Evolutionary conservation across 2,888 invertebrate species (phyloP), one percentile per base, ranked within the genome.

Genomic region (Synanthedon vespiformis): DNA sequence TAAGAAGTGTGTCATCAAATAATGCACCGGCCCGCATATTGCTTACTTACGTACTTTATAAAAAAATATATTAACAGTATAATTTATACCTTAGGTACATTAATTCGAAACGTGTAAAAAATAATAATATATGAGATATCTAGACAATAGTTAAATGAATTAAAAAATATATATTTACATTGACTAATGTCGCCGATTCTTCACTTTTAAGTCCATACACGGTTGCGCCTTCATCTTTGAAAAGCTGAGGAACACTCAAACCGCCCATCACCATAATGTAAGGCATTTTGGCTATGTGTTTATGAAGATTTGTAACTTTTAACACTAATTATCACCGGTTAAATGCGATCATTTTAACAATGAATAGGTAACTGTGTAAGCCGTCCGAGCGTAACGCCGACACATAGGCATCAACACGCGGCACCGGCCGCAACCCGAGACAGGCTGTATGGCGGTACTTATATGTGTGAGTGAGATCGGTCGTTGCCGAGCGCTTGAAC

Each of bases 191-290:
- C 2, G 65, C 69, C 40, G 87, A 72, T 70, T 88, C 88, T 48
- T 87, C 85, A 56, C 82, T 81, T 61, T 87, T 86, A 52, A 88
- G 72, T 55, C 88, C 88, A 58, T 84, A 86, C 50, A 88, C 85
- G 34, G 85, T 80, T 14, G 83, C 83, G 50, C 85, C 83, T 58
- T 87, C 87, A 61, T 84, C 85, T 62, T 83, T 86, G 4, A 82
- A 82, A 3, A 88, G 74, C 63, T 85, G 82, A 54, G 72, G 76
- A 54, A 83, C 77, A 57, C 78, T 83, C 18, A 88, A 72, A 65
- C 80, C 80, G 50, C 87, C 88, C 80, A 86, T 86, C 55, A 88
- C 82, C 83, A 88, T 87, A 52, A 88, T 77, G 64, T 88, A 88
- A 58, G 88, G 88, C 88, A 88, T 88, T 50, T 61, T 80, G 10